Conservation (phyloP, 2,113 vertebrate genomes). For the Podocnemis expansa region DNA sequence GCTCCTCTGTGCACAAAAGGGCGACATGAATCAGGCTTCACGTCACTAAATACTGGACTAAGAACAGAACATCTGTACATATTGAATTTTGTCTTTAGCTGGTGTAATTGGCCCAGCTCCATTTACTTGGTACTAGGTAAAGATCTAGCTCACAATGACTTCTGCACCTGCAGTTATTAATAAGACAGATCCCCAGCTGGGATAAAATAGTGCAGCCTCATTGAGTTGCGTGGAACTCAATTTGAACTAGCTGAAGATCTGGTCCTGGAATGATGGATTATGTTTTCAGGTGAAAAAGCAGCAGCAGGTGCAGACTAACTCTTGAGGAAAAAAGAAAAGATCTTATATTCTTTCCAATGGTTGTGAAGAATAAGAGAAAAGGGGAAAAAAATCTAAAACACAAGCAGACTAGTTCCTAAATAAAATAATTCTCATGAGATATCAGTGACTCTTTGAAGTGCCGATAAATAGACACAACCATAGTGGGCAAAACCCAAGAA, state of each 20-base stretch:
- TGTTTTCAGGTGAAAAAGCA: slow-evolving; percentile 13
- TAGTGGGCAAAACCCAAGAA: neutral
- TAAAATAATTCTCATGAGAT: neutral
- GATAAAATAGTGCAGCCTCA: neutral
- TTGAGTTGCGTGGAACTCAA: neutral
- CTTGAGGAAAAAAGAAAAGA: neutral
- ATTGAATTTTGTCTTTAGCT: neutral
- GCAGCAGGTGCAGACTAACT: neutral
- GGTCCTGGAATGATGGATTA: neutral
- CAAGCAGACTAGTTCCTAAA: neutral
- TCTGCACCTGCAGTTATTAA: neutral
- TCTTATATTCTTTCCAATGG: neutral
- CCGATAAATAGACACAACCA: neutral
- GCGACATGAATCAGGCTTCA: slow-evolving; percentile 10
- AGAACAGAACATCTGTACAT: slow-evolving; percentile 7
- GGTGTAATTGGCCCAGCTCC: neutral
- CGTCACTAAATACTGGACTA: neutral
- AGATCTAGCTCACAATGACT: neutral
- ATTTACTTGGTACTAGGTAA: neutral
- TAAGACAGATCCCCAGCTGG: neutral
- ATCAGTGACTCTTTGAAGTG: neutral
- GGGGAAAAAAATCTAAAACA: neutral
- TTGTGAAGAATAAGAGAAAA: neutral
- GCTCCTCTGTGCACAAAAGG: neutral
- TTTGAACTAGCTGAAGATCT: neutral